Conservation (phyloP, 2,797 vertebrate species). For the Galago senegalensis region DNA sequence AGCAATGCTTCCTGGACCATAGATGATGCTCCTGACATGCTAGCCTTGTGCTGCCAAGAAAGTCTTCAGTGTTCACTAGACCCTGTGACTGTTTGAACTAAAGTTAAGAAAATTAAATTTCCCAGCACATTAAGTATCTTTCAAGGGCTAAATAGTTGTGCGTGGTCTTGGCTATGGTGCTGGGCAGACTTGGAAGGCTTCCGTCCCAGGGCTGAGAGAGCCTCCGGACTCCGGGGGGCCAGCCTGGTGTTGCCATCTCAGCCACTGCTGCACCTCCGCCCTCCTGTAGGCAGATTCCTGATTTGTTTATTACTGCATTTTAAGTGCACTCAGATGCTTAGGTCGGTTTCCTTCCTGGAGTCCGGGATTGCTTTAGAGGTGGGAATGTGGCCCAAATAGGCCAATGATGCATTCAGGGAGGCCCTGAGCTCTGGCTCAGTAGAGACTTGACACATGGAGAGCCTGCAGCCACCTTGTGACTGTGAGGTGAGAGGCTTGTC, state of each 20-base stretch:
- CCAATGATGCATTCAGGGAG: neutral
- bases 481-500: neutral
- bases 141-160: neutral
- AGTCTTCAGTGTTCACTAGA: neutral
- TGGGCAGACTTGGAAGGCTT: neutral
- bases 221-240: neutral
- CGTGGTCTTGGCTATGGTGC: neutral
- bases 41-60: fast-evolving
- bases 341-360: neutral
- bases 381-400: too few relatives aligned
- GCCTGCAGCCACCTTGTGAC: neutral
- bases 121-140: neutral
- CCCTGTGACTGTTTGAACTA: neutral
- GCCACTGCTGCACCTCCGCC: neutral
- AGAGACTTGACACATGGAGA: neutral
- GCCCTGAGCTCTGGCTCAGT: neutral
- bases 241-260: neutral
- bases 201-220: neutral
- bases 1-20: neutral
- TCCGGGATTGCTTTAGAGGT: neutral
- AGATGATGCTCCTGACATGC: neutral
- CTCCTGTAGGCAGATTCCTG: too few relatives aligned
- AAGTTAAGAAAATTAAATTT: neutral
- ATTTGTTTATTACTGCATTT: neutral
- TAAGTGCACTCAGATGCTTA: neutral